Evolutionary conservation across 1,140 invertebrate species (phyloP), one percentile per base, ranked within the genome.

Genomic region (Ceratina calcarata): DNA sequence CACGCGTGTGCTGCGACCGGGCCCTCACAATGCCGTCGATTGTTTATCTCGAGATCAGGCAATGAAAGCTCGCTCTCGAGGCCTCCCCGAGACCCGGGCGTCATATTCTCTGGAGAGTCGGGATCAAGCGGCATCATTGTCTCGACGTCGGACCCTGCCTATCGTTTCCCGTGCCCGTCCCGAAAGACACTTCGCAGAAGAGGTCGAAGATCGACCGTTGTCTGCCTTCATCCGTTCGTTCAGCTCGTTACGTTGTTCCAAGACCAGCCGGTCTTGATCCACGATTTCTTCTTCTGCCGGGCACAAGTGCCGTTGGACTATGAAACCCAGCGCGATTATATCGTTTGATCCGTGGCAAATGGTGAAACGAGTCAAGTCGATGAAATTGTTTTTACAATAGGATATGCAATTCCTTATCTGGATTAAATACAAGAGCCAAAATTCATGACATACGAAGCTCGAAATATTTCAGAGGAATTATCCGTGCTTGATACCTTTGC

Each of bases 11-110:
- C 67, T 49, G 69, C 58, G 72, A 18, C 45, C 27, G 24, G 37
- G 13, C 37, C 51, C 37, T 71, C 45, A 87, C 80, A 84, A 87
- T 86, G 82, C 65, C 58, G 83, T 64, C 85, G 86, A 87, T 82
- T 84, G 86, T 87, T 87, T 86, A 87, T 87, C 86, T 86, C 68
- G 68, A 81, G 71, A 85, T 85, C 82, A 81, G 69, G 79, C 82
- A 71, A 69, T 77, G 78, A 84, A 84, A 80, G 83, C 83, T 80
- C 78, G 62, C 74, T 80, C 72, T 72, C 70, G 68, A 18, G 61
- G 70, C 37, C 69, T 32, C 72, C 65, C 51, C 53, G 65, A 32
- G n/a, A 15, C 81, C 37, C 3, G 60, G 22, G 45, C 32, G 32
- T 37, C 32, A 37, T 37, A 37, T 37, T 37, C 32, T 37, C 32